phyloP scores from a whole-genome alignment of 92 coral and sea anemone genomes.

The Chrysogorgia sp. region DNA sequence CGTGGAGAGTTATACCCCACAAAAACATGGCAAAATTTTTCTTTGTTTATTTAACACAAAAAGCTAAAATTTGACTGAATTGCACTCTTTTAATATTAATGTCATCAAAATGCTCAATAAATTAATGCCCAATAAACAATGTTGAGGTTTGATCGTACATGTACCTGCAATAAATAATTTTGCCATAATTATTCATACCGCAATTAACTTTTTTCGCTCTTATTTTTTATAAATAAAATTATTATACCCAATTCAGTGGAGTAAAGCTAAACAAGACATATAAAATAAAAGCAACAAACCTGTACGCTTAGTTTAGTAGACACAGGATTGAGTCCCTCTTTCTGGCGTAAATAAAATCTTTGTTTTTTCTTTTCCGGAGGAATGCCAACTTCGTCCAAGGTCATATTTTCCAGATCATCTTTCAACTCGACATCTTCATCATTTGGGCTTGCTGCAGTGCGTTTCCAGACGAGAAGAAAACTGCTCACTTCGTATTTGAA shows the following conservation, averaged over 20 bases:
- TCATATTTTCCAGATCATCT: slow-evolving; percentile 54
- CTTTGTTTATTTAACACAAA: too few species aligned
- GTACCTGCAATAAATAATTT: too few species aligned
- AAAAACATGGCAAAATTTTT: too few species aligned
- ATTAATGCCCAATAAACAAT: too few species aligned
- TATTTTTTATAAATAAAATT: too few species aligned
- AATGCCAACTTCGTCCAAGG: slow-evolving; percentile 78
- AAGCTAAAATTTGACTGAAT: too few species aligned
- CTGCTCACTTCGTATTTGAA: slow-evolving; percentile 63
- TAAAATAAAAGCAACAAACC: slow-evolving; percentile 12
- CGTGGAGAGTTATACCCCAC: too few species aligned
- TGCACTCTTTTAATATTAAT: too few species aligned
- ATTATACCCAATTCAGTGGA: slow-evolving; percentile 34
- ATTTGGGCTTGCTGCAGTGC: slow-evolving; percentile 1
- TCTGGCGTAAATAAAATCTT: slow-evolving; percentile 72
- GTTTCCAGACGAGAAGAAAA: slow-evolving; percentile 64
- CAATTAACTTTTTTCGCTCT: too few species aligned
- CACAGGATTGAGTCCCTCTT: slow-evolving; percentile 72
- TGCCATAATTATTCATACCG: too few species aligned
- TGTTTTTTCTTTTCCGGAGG: slow-evolving; percentile 72
- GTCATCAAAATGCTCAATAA: too few species aligned
- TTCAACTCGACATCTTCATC: slow-evolving; percentile 72
- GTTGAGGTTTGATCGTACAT: too few species aligned
- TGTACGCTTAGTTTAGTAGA: slow-evolving; percentile 54
- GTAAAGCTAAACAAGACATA: background rate